A percentile compares a stretch with the other conserved stretches of the same genome.
phyloP scores from a whole-genome alignment of 2,113 vertebrate genomes.

The Labrus mixtus region DNA sequence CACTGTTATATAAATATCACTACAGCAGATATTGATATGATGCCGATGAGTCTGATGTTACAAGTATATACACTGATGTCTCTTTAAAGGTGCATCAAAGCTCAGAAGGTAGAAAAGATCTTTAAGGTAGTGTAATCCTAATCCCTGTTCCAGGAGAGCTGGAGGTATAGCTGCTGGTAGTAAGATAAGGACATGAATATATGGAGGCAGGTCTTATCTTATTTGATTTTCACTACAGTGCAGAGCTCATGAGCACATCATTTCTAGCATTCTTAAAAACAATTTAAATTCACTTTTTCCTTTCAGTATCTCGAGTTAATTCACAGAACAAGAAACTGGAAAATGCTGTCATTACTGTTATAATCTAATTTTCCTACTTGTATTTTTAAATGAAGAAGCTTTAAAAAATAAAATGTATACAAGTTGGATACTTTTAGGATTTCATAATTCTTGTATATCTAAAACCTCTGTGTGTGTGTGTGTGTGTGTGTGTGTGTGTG shows the following conservation, averaged over 20 bases:
- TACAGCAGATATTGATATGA: background rate
- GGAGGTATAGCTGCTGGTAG: conserved; percentile 40
- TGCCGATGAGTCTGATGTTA: background rate
- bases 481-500: too few species aligned
- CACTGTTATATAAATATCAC: background rate
- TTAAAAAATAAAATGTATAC: too few species aligned
- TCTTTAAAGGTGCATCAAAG: conserved; percentile 36
- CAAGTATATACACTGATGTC: conserved; percentile 3
- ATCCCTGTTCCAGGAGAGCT: conserved; percentile 12
- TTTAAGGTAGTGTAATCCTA: conserved; percentile 11
- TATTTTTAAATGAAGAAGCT: too few species aligned
- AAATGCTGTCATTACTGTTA: background rate
- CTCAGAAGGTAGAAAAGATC: conserved; percentile 35
- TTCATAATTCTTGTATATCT: too few species aligned
- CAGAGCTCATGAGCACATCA: conserved; percentile 31
- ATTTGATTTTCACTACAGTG: background rate
- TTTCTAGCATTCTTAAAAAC: background rate
- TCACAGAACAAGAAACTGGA: background rate
- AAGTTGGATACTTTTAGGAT: too few species aligned
- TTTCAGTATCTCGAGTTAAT: background rate
- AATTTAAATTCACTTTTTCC: background rate
- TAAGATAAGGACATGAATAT: conserved; percentile 9
- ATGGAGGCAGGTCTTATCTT: background rate
- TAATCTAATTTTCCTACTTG: too few species aligned
- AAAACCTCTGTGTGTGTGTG: too few species aligned